Evolutionary conservation across 2,888 invertebrate species (phyloP).

Genomic region (Watsonalla cultraria): DNA sequence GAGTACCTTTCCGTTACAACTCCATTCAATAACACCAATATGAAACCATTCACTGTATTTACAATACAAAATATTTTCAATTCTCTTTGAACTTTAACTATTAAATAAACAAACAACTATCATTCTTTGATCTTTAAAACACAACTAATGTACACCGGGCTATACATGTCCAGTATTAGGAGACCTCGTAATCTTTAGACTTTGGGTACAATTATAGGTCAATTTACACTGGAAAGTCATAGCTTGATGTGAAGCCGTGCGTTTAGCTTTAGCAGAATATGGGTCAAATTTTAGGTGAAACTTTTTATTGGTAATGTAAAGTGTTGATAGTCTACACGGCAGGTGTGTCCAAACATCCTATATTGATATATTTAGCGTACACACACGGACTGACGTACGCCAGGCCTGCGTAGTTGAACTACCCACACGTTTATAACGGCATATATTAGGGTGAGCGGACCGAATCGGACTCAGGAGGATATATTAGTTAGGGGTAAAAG

Average conservation of each 20-base stretch:
- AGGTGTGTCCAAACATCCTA: not conserved
- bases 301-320: not conserved
- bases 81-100: not conserved
- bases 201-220: too few relatives aligned
- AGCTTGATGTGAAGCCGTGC: too few relatives aligned
- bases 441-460: too few relatives aligned
- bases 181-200: too few relatives aligned
- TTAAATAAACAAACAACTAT: too few relatives aligned
- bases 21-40: not conserved
- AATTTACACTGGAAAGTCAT: too few relatives aligned
- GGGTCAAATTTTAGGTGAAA: not conserved
- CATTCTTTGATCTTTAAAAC: too few relatives aligned
- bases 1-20: not conserved
- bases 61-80: not conserved
- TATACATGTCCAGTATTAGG: too few relatives aligned
- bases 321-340: not conserved
- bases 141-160: too few relatives aligned
- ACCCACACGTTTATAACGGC: not conserved
- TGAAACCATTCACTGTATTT: not conserved
- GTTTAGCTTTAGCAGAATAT: not conserved
- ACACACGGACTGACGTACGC: not conserved
- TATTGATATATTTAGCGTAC: not conserved
- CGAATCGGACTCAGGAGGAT: too few relatives aligned
- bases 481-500: too few relatives aligned
- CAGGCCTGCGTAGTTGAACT: not conserved